A percentile compares a stretch with the other conserved stretches of the same genome.
Conservation (phyloP, 92 coral and sea anemone genomes). For the Palythoa caribaeorum region DNA sequence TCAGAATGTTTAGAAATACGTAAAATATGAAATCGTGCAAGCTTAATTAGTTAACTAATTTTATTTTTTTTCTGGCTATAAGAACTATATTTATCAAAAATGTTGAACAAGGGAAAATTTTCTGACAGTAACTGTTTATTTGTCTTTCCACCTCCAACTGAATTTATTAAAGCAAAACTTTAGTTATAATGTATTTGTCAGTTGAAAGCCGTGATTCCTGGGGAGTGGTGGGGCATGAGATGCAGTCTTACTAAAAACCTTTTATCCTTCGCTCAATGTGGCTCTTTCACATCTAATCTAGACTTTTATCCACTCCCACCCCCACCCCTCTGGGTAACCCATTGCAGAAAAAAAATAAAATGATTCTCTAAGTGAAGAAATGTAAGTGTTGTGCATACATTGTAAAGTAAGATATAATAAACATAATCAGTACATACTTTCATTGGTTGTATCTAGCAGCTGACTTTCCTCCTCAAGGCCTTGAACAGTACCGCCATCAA, state of each 20-base stretch:
- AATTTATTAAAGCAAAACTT: background rate
- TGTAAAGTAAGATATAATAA: background rate
- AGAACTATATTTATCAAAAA: slow-evolving; percentile 2
- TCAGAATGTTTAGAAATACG: background rate
- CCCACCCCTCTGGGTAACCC: background rate
- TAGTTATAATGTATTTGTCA: background rate
- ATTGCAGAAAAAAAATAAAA: no score
- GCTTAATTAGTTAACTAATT: background rate
- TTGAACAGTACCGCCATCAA: background rate
- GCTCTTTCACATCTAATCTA: background rate
- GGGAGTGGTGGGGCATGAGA: background rate
- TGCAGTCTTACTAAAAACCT: background rate
- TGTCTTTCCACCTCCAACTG: no score
- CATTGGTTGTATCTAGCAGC: background rate
- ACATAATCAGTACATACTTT: background rate
- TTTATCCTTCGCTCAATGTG: background rate
- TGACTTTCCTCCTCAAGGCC: background rate
- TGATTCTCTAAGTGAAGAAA: no score
- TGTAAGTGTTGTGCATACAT: background rate
- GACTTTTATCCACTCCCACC: background rate
- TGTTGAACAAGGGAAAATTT: background rate
- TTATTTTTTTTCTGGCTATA: background rate
- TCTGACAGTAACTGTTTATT: no score
- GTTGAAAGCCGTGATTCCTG: background rate
- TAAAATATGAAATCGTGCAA: background rate